Base-by-base conservation (phyloP, 2,888 invertebrate species). In the Erebia palarica region DNA sequence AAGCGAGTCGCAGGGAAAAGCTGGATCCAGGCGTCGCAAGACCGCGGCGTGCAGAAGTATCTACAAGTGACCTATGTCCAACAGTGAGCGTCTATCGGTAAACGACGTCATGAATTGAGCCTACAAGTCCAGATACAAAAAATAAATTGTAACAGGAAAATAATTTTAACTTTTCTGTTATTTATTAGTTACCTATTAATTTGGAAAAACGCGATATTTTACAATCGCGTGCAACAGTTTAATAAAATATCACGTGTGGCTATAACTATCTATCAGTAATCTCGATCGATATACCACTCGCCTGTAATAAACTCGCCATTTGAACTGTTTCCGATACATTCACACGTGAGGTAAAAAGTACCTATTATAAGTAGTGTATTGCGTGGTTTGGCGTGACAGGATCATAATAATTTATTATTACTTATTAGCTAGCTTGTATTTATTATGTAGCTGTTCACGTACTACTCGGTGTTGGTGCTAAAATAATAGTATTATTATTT, bases 191-290 rank as follows among this genome's bases (percentile, higher is more conserved):
- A 2, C 53, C 36, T 36, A 36, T 36, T 36, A 36, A 36, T n/a
- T 53, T 16, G 53, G 16, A 14, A 51, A 51, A 51, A 51, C n/a
- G 51, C 51, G n/a, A n/a, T 42, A 7, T 42, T 61, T 61, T 61
- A 61, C 61, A 44, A 63, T 63, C 63, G 63, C 63, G 63, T 63
- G 63, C 63, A 14, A 21, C 11, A 49, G 14, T 21, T 63, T 47
- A 21, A 49, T 49, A 49, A 49, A 47, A 47, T 63, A 63, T 63
- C 47, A 61, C 44, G 60, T 61, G 60, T 44, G 10, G 42, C 4
- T 60, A 14, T 42, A 60, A 60, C 60, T 16, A 44, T 10, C 60
- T 16, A 44, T 16, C 9, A 3, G 18, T 49, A 3, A 63, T 47
- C 63, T 63, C 18, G 44, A 63, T 27, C 21, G 14, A 27, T 58